phyloP scores from a whole-genome alignment of 2,888 invertebrate genomes.

The Rhagonycha fulva region DNA sequence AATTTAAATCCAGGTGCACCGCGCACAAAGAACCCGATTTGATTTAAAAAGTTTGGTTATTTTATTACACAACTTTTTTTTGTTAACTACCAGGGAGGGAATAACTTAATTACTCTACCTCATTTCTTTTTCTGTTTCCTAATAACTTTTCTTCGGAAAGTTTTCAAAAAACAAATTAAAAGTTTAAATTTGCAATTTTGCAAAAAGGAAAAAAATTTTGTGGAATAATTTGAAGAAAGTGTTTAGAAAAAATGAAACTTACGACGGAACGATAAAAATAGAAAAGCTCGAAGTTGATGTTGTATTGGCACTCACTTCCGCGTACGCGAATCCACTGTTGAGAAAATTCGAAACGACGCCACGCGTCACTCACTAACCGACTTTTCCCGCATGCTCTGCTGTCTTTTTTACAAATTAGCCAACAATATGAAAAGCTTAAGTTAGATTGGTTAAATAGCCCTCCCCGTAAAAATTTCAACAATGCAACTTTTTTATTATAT shows the following conservation, averaged over 20 bases:
- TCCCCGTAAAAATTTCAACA: not conserved
- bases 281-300: not conserved
- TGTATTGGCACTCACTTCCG: conserved; percentile 9
- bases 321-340: conserved; percentile 20
- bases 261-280: not conserved
- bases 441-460: conserved; percentile 8
- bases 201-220: not conserved
- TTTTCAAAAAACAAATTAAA: not conserved
- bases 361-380: conserved; percentile 13
- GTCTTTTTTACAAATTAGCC: conserved; percentile 10
- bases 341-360: conserved; percentile 16
- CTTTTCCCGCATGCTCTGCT: conserved; percentile 26
- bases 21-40: not conserved
- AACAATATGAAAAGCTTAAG: conserved; percentile 16
- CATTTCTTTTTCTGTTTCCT: too few species aligned
- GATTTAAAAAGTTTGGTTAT: not conserved
- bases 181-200: not conserved
- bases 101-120: not conserved
- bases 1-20: not conserved
- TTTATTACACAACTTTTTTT: not conserved
- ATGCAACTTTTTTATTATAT: not conserved
- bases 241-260: not conserved
- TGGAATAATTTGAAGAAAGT: not conserved
- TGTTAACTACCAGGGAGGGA: not conserved
- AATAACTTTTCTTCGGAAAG: not conserved